Conservation (phyloP, 2,888 invertebrate genomes). For the Leptopilina syphax region DNA sequence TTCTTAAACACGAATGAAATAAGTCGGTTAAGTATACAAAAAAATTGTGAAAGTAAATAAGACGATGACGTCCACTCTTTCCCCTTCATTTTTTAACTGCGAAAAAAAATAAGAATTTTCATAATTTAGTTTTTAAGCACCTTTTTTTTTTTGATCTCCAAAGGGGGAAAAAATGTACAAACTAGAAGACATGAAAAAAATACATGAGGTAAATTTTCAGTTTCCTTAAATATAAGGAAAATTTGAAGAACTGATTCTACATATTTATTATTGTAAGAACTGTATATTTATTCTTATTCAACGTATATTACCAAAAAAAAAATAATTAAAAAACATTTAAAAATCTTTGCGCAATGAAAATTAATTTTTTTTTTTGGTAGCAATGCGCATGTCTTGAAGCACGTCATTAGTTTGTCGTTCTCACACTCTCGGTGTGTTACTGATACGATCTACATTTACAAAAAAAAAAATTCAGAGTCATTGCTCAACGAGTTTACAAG, state of each 20-base stretch:
- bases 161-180: background rate
- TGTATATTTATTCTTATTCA: too few species aligned
- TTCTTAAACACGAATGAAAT: slow-evolving; percentile 15
- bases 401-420: slow-evolving; percentile 69
- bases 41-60: slow-evolving; percentile 23
- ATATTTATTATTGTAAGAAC: too few species aligned
- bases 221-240: slow-evolving; percentile 21
- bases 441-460: slow-evolving; percentile 68
- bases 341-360: background rate
- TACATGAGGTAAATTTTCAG: background rate
- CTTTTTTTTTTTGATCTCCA: too few species aligned
- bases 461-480: slow-evolving; percentile 60
- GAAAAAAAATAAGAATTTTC: background rate
- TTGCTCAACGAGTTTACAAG: slow-evolving; percentile 70
- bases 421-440: slow-evolving; percentile 72
- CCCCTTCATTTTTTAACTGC: background rate
- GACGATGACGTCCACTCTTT: background rate
- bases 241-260: slow-evolving; percentile 7
- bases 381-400: slow-evolving; percentile 52
- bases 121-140: too few species aligned
- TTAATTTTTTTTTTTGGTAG: slow-evolving; percentile 36
- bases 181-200: background rate
- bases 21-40: slow-evolving; percentile 33
- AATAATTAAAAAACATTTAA: background rate
- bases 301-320: too few species aligned